Base-by-base conservation (phyloP, 2,888 invertebrate species). In the Onthophagus sagittarius region DNA sequence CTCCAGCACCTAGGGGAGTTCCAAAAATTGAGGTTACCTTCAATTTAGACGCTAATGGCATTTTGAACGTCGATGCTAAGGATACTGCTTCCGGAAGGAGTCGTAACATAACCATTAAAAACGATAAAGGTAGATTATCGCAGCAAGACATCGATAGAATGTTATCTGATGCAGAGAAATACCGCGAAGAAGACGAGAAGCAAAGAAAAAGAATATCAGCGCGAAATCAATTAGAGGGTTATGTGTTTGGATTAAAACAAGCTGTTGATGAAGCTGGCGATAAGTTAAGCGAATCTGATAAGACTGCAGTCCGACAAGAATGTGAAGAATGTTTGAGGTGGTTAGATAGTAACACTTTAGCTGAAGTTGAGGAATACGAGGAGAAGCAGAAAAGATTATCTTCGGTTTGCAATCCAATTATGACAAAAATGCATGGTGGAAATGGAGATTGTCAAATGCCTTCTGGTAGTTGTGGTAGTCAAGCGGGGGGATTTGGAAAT, bases 121-220 rank as follows among this genome's bases (percentile, higher is more conserved):
- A n/a, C n/a, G n/a, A n/a, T n/a, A n/a, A n/a, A n/a, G n/a, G n/a
- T n/a, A n/a, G n/a, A n/a, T n/a, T n/a, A 69, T 92, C 93, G 14
- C 93, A 94, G 82, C 91, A 91, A 6, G 94, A 95, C 80, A 95
- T 95, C 77, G 94, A 95, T 76, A 87, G 91, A 75, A 94, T 94
- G 94, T 85, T 94, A 39, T 84, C 88, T 2, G 93, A 94, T 76
- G 93, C 94, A 0, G 93, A 94, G 80, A 87, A 85, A 70, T 94
- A 92, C 84, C 89, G 89, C 65, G 92, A 91, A 62, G 92, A 92
- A 80, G 93, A 93, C 79, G 91, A 91, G 75, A 88, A 89, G 79
- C 92, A 92, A 79, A 86, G 89, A 15, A 89, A 92, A 79, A 87
- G 89, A 70, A 89, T 94, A 11, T 82, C n/a, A n/a, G n/a, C n/a